Conservation (phyloP, 2,888 invertebrate genomes). For the Agrenia bidenticulata region DNA sequence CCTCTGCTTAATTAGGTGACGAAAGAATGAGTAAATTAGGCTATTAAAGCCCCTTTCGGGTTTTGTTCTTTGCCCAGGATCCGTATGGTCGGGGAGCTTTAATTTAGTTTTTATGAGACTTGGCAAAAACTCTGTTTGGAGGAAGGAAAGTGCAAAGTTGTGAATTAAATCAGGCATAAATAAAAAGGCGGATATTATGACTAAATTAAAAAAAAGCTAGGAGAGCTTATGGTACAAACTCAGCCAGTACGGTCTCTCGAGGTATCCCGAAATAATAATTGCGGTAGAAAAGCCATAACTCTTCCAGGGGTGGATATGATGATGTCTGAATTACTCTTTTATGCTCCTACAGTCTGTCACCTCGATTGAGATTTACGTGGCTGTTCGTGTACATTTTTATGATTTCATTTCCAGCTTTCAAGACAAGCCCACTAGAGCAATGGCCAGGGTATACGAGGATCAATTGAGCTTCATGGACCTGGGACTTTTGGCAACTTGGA, state of each 20-base stretch:
- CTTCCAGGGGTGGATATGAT: no score
- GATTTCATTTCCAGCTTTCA: no score
- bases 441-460: no score
- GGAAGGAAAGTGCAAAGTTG: slow-evolving; percentile 3
- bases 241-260: no score
- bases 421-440: no score
- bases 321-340: background rate
- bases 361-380: background rate
- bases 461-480: no score
- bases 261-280: no score
- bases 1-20: slow-evolving; percentile 8
- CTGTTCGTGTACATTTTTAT: no score
- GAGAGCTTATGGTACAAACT: no score
- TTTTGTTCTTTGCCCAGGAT: no score
- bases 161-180: slow-evolving; percentile 9
- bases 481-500: no score
- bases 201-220: slow-evolving; percentile 11
- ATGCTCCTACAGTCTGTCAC: background rate
- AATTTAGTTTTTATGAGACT: background rate
- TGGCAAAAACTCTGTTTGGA: background rate
- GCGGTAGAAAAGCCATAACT: no score
- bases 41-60: background rate
- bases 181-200: slow-evolving; percentile 1
- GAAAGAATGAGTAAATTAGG: slow-evolving; percentile 11
- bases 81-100: background rate